Conservation (phyloP, 2,113 vertebrate species). For the Pampusana beccarii region DNA sequence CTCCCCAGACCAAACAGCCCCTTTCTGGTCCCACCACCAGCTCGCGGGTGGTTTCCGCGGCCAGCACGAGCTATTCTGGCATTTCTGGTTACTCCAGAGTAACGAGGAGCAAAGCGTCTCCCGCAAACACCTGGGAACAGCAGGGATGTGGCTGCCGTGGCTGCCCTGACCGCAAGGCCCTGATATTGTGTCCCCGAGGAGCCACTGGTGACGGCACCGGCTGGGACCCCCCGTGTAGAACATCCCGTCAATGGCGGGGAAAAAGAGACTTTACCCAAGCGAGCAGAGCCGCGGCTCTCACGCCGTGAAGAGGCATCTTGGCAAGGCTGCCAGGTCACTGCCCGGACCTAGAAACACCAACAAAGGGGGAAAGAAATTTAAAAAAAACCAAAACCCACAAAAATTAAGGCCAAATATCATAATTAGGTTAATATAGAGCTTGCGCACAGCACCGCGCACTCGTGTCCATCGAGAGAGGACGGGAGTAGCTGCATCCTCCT, state of each 20-base stretch:
- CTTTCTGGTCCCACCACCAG: not conserved
- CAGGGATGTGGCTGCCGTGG: not conserved
- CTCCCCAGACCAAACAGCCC: not conserved
- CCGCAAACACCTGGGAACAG: not conserved
- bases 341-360: conserved; percentile 5
- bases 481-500: not conserved
- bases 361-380: accelerated
- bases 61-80: not conserved
- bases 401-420: not conserved
- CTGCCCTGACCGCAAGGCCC: not conserved
- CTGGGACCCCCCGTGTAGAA: no score
- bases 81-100: not conserved
- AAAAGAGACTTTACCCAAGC: conserved; percentile 75
- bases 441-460: not conserved
- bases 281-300: conserved; percentile 72
- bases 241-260: not conserved
- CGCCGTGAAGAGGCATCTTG: conserved; percentile 73
- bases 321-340: not conserved
- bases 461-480: accelerated
- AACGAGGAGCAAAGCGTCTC: not conserved
- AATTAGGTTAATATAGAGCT: not conserved
- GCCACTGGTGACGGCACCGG: not conserved
- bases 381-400: no score
- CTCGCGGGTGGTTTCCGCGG: not conserved
- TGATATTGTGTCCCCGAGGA: accelerated